These are phyloP conservation scores for Elaeidobius kamerunicus DNA, from an alignment of 2,888 invertebrate species.

Conservation along the genomic window DNA sequence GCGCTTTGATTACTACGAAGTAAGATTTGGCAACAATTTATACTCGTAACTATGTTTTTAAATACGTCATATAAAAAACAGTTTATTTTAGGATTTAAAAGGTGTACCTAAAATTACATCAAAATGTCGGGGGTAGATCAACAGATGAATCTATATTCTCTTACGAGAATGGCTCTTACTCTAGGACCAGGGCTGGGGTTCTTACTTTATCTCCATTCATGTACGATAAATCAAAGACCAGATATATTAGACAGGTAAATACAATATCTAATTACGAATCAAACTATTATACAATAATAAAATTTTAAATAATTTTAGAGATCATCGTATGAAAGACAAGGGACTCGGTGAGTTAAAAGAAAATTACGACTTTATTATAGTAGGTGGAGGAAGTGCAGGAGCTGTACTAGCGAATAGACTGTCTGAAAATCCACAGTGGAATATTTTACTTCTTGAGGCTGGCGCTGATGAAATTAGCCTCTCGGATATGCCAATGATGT, in stretches of 20 bases:
- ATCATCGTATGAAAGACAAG: slow-evolving; percentile 58
- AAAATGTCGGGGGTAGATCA: slow-evolving; percentile 40
- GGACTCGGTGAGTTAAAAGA: slow-evolving; percentile 54
- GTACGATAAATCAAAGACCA: slow-evolving; percentile 61
- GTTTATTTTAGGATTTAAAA: too few species aligned
- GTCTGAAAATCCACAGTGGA: slow-evolving; percentile 70
- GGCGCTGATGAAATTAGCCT: slow-evolving; percentile 57
- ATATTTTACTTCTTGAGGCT: slow-evolving; percentile 74
- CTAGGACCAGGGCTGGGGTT: slow-evolving; percentile 64
- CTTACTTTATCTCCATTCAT: slow-evolving; percentile 61
- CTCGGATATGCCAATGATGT: slow-evolving; percentile 69
- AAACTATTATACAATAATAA: not conserved
- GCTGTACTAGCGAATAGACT: slow-evolving; percentile 75
- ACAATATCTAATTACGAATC: not conserved
- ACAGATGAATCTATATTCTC: slow-evolving; percentile 52
- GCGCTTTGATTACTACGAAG: too few species aligned
- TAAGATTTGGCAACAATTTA: too few species aligned
- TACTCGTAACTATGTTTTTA: too few species aligned
- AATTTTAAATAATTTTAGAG: slow-evolving; percentile 30
- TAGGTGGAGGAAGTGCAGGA: slow-evolving; percentile 82
- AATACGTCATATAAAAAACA: too few species aligned
- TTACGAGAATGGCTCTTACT: slow-evolving; percentile 63
- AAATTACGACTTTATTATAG: slow-evolving; percentile 74
- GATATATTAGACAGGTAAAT: slow-evolving; percentile 64
- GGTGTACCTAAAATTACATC: not conserved